These are phyloP conservation scores for Polylopha cassiicola DNA, from an alignment of 2,888 invertebrate genomes.

Conservation along the genomic window DNA sequence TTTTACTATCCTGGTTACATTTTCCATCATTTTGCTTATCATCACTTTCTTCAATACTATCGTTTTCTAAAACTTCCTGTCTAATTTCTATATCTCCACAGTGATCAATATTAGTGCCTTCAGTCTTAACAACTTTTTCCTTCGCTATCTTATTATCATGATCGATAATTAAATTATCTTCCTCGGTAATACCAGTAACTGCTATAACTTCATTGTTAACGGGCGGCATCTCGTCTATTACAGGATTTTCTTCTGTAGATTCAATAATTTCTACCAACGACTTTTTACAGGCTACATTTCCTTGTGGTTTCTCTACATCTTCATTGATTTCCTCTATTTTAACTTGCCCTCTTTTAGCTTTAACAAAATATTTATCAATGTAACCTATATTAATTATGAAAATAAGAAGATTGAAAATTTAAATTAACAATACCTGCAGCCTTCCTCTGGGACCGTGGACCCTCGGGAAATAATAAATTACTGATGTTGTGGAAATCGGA, in stretches of 20 bases:
- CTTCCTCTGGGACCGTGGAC: constrained; percentile 36
- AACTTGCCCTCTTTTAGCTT: constrained; percentile 25
- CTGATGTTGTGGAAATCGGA: constrained; percentile 47
- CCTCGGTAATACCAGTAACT: constrained; percentile 31
- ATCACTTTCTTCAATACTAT: constrained; percentile 24
- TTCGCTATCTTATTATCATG: constrained; percentile 42
- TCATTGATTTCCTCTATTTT: constrained; percentile 36
- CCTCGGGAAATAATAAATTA: constrained; percentile 51
- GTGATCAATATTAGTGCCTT: not conserved
- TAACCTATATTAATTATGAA: not conserved
- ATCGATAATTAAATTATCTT: constrained; percentile 44
- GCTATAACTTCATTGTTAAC: constrained; percentile 25
- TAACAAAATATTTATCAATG: constrained; percentile 31
- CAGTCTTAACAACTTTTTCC: constrained; percentile 25
- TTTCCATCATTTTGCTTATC: constrained; percentile 21
- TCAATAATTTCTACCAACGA: constrained; percentile 57
- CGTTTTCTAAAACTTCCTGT: constrained; percentile 24
- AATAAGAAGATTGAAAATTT: not conserved
- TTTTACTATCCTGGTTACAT: constrained; percentile 17
- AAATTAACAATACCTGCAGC: constrained; percentile 33
- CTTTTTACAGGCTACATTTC: constrained; percentile 43
- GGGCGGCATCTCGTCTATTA: constrained; percentile 25
- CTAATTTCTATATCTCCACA: constrained; percentile 12
- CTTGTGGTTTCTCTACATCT: constrained; percentile 26
- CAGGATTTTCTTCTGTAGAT: constrained; percentile 30